A percentile compares a stretch with the other conserved stretches of the same genome.
These are phyloP conservation scores for Acanthochromis polyacanthus DNA, from an alignment of 2,113 vertebrate genomes.

Conservation along the genomic window DNA sequence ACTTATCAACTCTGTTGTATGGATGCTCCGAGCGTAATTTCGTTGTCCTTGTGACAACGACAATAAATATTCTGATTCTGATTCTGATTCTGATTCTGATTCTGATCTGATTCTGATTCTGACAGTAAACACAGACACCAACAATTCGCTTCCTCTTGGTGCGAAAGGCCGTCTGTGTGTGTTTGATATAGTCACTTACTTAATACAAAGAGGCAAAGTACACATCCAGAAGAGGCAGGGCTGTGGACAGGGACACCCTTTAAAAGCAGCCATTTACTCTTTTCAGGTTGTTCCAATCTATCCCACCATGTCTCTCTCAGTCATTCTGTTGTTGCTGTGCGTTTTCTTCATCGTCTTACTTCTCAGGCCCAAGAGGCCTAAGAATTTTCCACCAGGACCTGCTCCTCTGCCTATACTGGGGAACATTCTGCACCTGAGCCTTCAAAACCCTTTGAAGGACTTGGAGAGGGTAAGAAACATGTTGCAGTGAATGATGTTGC, in stretches of 20 bases:
- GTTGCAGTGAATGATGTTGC: not conserved
- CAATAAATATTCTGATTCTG: too few species aligned
- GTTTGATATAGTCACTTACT: too few species aligned
- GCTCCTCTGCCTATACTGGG: constrained; percentile 74
- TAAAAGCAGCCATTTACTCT: not conserved
- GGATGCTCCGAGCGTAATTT: too few species aligned
- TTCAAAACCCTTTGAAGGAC: constrained; percentile 77
- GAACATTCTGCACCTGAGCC: constrained; percentile 74
- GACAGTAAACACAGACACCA: too few species aligned
- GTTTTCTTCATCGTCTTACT: constrained; percentile 64
- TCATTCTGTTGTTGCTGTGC: constrained; percentile 68
- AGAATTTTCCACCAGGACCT: constrained; percentile 84
- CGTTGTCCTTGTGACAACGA: too few species aligned
- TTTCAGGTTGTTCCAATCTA: not conserved
- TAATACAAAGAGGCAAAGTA: constrained; percentile 1
- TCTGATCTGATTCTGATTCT: too few species aligned
- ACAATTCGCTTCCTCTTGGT: too few species aligned
- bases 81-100: too few species aligned
- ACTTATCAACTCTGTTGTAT: too few species aligned
- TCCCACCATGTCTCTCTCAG: constrained; percentile 64
- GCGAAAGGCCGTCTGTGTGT: too few species aligned
- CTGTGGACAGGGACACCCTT: not conserved
- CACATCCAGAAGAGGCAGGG: not conserved
- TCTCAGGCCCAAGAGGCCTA: constrained; percentile 67
- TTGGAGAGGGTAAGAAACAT: constrained; percentile 74